Base-by-base conservation (phyloP, 1,140 invertebrate genomes). In the Ctenoplectra terminalis region DNA sequence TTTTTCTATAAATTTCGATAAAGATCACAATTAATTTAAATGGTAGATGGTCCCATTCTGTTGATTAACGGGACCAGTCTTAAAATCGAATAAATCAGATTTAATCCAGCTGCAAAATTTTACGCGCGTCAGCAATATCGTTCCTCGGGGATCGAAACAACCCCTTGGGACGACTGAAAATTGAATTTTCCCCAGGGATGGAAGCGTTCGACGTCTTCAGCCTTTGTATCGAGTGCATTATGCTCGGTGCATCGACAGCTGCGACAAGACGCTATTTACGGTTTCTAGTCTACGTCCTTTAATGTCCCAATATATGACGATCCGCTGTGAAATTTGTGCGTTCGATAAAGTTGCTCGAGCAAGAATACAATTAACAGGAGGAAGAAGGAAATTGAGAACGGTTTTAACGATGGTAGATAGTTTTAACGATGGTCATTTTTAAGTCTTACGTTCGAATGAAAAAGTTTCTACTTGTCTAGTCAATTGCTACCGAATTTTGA, bases 181-280 rank as follows among this genome's bases (percentile, higher is more conserved):
- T 71, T 71, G 20, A 71, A 71, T 71, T 71, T 71, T 54, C 67
- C 52, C 3, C 3, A 15, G 29, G 5, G 23, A 20, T 52, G 64
- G 40, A 6, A 20, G 26, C 26, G 64, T 26, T 43, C 37, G 13
- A 26, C 37, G n/a, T 43, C n/a, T 43, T 13, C 15, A 31, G 31
- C 17, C n/a, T 56, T 72, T 58, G 2, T 15, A 8, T 43, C 52
- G 20, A n/a, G 54, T 20, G 26, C 20, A 43, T 58, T 43, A 29
- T 72, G 20, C 23, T 43, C 34, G 4, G 13, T 4, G 58, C 43
- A 40, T 75, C 54, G 73, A 64, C 60, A 75, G 58, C 9, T 40
- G n/a, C n/a, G 31, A 37, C 46, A 13, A 52, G 40, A 58, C 17
- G 61, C 60, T 75, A 75, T 75, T 75, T 75, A 75, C 40, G 60